Percentiles rank a stretch among this genome's conserved stretches.
These are phyloP conservation scores for Carassius carassius DNA, from an alignment of 2,113 vertebrate species.

Conservation along the genomic window DNA sequence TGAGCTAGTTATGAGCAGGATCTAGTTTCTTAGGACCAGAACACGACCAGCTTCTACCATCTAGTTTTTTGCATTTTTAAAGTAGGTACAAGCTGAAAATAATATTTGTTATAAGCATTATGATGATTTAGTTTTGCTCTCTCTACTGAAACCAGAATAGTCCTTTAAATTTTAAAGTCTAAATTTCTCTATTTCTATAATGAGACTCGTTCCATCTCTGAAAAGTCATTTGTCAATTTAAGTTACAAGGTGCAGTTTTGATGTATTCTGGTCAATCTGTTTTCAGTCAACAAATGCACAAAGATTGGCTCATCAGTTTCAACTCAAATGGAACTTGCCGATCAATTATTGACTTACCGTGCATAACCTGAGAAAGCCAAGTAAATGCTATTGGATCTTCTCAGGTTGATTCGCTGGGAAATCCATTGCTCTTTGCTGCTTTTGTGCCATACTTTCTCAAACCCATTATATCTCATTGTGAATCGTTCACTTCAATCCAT, in stretches of 20 bases:
- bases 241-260: not conserved
- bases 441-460: not conserved
- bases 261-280: not conserved
- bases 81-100: not conserved
- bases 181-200: not conserved
- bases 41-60: too few relatives aligned
- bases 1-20: too few relatives aligned
- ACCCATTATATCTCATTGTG: not conserved
- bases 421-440: not conserved
- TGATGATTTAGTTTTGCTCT: not conserved
- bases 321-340: not conserved
- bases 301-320: conserved; percentile 9
- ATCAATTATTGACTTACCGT: not conserved
- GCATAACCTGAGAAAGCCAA: not conserved
- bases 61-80: not conserved
- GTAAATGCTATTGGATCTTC: not conserved
- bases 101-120: not conserved
- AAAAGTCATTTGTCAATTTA: not conserved
- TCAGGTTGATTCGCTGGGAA: not conserved
- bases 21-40: too few relatives aligned
- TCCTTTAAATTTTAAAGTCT: not conserved
- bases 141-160: not conserved
- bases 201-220: not conserved
- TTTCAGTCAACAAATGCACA: conserved; percentile 6
- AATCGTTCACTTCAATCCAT: not conserved